Evolutionary conservation across 2,113 vertebrate species (phyloP).

Genomic region (Uropsilus gracilis): DNA sequence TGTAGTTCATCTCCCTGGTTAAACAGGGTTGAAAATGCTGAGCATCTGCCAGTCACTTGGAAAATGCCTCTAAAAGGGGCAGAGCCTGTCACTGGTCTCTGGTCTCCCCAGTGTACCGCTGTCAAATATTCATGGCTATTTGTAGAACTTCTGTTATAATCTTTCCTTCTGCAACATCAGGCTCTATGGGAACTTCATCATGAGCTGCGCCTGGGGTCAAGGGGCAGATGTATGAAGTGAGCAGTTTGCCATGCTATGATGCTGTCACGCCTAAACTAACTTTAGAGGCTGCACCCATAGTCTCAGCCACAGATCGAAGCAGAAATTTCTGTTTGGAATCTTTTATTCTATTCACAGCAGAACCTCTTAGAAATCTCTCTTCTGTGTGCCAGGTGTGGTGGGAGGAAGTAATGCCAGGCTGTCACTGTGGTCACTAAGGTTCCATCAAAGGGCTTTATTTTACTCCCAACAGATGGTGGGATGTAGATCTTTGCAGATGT

Average conservation of each 20-base stretch:
- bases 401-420: background rate
- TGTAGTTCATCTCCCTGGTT: background rate
- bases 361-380: constrained; percentile 17
- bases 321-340: constrained; percentile 39
- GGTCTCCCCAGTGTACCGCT: too few relatives aligned
- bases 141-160: background rate
- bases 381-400: background rate
- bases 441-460: background rate
- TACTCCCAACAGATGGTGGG: background rate
- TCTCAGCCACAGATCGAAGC: background rate
- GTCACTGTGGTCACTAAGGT: background rate
- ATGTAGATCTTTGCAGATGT: background rate
- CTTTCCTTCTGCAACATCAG: background rate
- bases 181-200: rapidly evolving
- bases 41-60: constrained; percentile 2
- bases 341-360: constrained; percentile 23
- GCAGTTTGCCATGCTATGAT: background rate
- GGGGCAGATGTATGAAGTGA: background rate
- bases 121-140: background rate
- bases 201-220: background rate
- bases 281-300: background rate
- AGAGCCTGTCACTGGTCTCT: background rate
- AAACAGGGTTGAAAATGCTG: background rate
- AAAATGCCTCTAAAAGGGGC: constrained; percentile 48
- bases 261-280: background rate